Percentiles rank a stretch among this genome's conserved stretches.
These are phyloP conservation scores for Xyrichtys novacula DNA, from an alignment of 2,797 vertebrate genomes.

Conservation along the genomic window DNA sequence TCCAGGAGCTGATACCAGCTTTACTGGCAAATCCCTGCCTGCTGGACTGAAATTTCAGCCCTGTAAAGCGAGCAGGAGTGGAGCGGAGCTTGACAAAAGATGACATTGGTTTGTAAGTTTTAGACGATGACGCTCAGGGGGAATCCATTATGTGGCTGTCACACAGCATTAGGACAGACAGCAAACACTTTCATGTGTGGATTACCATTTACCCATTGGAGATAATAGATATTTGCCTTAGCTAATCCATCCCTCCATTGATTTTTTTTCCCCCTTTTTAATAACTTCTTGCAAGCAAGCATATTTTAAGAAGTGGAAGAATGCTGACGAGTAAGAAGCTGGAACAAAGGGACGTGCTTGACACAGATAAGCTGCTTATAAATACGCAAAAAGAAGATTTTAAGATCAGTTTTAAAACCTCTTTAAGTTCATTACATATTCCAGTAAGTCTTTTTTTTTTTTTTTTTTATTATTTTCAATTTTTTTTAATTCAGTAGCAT, in stretches of 20 bases:
- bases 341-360: constrained; percentile 59
- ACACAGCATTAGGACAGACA: constrained; percentile 87
- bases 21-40: constrained; percentile 80
- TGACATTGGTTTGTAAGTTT: constrained; percentile 87
- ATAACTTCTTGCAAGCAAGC: constrained; percentile 88
- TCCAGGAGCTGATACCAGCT: constrained; percentile 78
- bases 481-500: no score
- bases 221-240: constrained; percentile 87
- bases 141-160: constrained; percentile 89
- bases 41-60: constrained; percentile 83
- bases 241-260: constrained; percentile 84
- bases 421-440: constrained; percentile 13
- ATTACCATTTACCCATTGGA: constrained; percentile 88
- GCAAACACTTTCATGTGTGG: constrained; percentile 89
- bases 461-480: no score
- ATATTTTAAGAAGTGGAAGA: constrained; percentile 79
- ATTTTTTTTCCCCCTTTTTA: constrained; percentile 78
- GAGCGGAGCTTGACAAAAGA: constrained; percentile 84
- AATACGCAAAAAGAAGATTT: constrained; percentile 45
- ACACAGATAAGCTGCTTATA: constrained; percentile 67
- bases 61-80: constrained; percentile 76
- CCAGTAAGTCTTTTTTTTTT: neutral
- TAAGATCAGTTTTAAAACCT: constrained; percentile 21
- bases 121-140: constrained; percentile 78
- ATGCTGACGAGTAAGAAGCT: constrained; percentile 83